phyloP scores from a whole-genome alignment of 2,113 vertebrate genomes.

The Ailuropoda melanoleuca region DNA sequence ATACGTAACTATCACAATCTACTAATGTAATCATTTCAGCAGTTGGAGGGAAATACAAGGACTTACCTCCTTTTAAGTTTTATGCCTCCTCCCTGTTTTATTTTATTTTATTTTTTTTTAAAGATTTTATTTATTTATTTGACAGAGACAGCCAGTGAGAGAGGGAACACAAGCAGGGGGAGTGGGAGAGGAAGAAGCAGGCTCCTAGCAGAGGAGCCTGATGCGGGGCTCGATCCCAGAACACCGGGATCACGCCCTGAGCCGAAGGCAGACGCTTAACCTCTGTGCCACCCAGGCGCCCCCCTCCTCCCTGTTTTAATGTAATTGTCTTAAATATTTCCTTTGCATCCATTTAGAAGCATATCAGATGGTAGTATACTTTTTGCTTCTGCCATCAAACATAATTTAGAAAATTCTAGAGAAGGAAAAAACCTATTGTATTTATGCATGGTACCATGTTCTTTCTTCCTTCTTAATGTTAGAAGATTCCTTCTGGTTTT shows the following conservation, averaged over 20 bases:
- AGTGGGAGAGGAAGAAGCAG: too few species aligned
- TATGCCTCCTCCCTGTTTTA: fast-evolving
- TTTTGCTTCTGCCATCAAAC: background rate
- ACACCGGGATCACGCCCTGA: too few species aligned
- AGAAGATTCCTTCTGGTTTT: background rate
- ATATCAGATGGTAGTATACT: background rate
- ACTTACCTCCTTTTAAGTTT: background rate
- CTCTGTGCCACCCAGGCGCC: too few species aligned
- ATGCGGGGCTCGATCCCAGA: too few species aligned
- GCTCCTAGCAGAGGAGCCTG: too few species aligned
- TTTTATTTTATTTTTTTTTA: too few species aligned
- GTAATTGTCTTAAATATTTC: background rate
- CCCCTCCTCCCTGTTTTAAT: background rate
- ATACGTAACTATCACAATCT: background rate
- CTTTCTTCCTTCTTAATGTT: background rate
- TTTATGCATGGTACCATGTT: background rate
- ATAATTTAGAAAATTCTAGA: background rate
- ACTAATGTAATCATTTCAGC: background rate
- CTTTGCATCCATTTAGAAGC: background rate
- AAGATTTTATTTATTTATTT: too few species aligned
- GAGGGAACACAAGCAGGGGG: too few species aligned
- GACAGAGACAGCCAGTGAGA: too few species aligned
- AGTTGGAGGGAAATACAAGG: background rate
- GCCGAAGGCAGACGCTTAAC: too few species aligned
- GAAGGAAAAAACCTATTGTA: background rate